phyloP scores from a whole-genome alignment of 2,888 invertebrate species.

The Synergus itoensis region DNA sequence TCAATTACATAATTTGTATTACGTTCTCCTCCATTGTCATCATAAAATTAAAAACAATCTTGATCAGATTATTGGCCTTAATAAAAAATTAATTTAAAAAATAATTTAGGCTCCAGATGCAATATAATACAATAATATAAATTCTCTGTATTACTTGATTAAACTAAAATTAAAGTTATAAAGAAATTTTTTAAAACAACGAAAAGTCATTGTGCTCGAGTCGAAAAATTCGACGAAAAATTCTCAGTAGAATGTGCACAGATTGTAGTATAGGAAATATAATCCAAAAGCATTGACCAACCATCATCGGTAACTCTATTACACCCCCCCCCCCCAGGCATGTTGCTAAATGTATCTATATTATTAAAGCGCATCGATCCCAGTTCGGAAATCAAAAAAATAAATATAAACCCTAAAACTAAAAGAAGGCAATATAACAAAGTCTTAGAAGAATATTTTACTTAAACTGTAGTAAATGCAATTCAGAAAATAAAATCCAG shows the following conservation, averaged over 20 bases:
- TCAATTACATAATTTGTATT: conserved; percentile 4
- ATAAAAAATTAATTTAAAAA: neutral
- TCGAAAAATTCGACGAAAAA: too few relatives aligned
- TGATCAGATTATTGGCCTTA: neutral
- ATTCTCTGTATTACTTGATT: too few relatives aligned
- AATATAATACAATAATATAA: too few relatives aligned
- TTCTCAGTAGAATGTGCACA: neutral
- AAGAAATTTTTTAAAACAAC: neutral
- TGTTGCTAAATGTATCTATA: neutral
- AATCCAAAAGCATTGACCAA: neutral
- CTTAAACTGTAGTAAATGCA: conserved; percentile 52
- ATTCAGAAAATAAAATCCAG: neutral
- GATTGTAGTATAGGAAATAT: neutral
- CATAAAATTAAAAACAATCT: neutral
- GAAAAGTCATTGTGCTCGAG: too few relatives aligned
- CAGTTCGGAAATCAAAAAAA: neutral
- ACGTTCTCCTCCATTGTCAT: conserved; percentile 11
- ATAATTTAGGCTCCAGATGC: neutral
- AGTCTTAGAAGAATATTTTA: conserved; percentile 8
- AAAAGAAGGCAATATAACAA: neutral
- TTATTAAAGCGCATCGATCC: conserved; percentile 4
- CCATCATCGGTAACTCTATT: neutral
- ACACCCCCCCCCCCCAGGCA: conserved; percentile 1
- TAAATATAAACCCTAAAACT: neutral
- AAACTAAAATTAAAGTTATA: neutral